Base-by-base conservation (phyloP, 2,888 invertebrate species). In the Sepiola atlantica region DNA sequence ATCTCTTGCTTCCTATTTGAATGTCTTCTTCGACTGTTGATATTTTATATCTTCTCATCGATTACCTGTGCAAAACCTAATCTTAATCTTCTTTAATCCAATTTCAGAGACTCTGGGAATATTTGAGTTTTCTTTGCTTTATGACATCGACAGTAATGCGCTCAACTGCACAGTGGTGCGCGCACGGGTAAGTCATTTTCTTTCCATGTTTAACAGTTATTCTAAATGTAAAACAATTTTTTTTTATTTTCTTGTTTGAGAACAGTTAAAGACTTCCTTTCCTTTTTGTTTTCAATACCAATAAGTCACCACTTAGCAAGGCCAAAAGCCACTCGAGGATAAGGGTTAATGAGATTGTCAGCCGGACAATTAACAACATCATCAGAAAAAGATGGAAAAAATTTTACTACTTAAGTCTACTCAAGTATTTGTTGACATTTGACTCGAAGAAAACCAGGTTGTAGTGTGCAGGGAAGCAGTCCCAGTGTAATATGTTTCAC, bases 161-260 rank as follows among this genome's bases (percentile, higher is more conserved):
- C 97, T 99, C 77, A 98, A 98, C 95, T 98, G 98, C 96, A 98
- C 98, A 4, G 98, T 99, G 93, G 98, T 98, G 95, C 98, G 98
- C 96, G 99, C 99, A 0, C 98, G 98, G 97, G 98, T 98, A 96
- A 96, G 96, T 94, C 16, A n/a, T 77, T n/a, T 45, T 77, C 16
- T n/a, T 77, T 77, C 14, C 16, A 4, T n/a, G 4, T 77, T 77
- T 77, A 1, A 6, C 24, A 61, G 24, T 61, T 61, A 61, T 61
- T 61, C 21, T 45, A 45, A 61, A 61, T 0, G 4, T 77, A n/a
- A 8, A 32, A 1, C 14, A 77, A 3, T 14, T 77, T n/a, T 1
- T 77, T 32, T 77, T n/a, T 14, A 2, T 61, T 61, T 61, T 61
- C 61, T 24, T 77, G 14, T 77, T 32, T 77, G 16, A 3, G 1